These are phyloP conservation scores for Scaptomyza parva DNA, from an alignment of 2,888 invertebrate species.

Conservation along the genomic window DNA sequence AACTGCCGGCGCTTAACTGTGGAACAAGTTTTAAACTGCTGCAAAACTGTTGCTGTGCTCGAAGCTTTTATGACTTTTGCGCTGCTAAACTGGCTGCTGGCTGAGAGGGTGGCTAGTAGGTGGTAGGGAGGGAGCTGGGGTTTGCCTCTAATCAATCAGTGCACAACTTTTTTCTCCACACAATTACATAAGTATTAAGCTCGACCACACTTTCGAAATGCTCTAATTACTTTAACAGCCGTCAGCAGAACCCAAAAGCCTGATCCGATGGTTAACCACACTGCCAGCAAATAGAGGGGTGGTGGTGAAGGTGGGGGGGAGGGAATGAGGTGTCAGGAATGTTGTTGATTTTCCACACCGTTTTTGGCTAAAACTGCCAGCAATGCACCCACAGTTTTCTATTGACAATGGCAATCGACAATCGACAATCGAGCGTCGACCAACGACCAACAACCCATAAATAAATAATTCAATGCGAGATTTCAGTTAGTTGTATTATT, in stretches of 20 bases:
- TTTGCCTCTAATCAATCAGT: slow-evolving; percentile 59
- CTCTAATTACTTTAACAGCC: slow-evolving; percentile 76
- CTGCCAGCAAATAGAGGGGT: neutral
- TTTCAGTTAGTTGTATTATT: slow-evolving; percentile 27
- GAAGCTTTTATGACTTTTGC: neutral
- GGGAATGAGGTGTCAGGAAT: neutral
- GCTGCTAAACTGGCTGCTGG: neutral
- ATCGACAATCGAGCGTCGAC: slow-evolving; percentile 30
- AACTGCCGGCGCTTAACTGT: slow-evolving; percentile 55
- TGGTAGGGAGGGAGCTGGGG: too few species aligned
- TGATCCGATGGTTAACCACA: slow-evolving; percentile 25
- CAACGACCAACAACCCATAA: slow-evolving; percentile 54
- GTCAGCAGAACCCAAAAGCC: slow-evolving; percentile 36
- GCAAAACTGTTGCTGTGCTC: slow-evolving; percentile 27
- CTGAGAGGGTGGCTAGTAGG: neutral
- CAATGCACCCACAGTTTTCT: slow-evolving; percentile 52
- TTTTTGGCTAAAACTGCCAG: slow-evolving; percentile 35
- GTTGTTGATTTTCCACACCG: slow-evolving; percentile 46
- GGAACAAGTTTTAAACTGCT: slow-evolving; percentile 45
- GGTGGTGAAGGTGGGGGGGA: too few species aligned
- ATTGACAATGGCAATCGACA: slow-evolving; percentile 37
- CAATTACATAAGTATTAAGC: slow-evolving; percentile 58
- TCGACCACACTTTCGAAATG: slow-evolving; percentile 57
- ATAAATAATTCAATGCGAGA: slow-evolving; percentile 71
- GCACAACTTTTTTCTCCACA: slow-evolving; percentile 50